Percentiles rank a stretch among this genome's conserved stretches.
Evolutionary conservation across 2,888 invertebrate genomes (phyloP).

Genomic region (Melitaea athalia): DNA sequence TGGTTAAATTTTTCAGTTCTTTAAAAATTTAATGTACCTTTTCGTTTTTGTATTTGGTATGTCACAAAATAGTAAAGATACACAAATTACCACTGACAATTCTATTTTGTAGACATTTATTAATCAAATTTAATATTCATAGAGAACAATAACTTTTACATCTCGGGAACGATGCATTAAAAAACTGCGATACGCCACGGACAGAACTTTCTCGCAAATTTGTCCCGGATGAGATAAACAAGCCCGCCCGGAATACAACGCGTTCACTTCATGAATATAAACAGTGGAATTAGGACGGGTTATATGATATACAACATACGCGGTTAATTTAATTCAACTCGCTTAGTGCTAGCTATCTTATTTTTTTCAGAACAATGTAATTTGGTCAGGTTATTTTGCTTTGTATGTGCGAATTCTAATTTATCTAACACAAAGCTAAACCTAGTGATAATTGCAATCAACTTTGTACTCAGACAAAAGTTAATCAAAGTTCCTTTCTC

Average conservation of each 20-base stretch:
- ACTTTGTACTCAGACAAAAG: not conserved
- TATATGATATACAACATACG: conserved; percentile 70
- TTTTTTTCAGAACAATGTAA: conserved; percentile 22
- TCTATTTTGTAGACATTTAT: not conserved
- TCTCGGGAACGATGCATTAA: conserved; percentile 27
- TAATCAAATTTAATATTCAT: conserved; percentile 6
- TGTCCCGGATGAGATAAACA: conserved; percentile 71
- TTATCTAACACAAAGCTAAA: not conserved
- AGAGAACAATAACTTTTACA: conserved; percentile 14
- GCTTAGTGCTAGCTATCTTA: conserved; percentile 34
- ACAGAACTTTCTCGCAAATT: conserved; percentile 66
- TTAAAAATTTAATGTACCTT: too few species aligned
- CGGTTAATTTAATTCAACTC: conserved; percentile 71
- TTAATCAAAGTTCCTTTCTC: not conserved
- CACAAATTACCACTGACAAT: not conserved
- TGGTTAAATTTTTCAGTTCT: too few species aligned
- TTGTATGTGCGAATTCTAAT: not conserved
- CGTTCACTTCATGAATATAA: conserved; percentile 74
- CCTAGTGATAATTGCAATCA: not conserved
- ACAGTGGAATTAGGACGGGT: conserved; percentile 71
- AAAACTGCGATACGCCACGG: conserved; percentile 44
- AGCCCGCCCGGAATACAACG: conserved; percentile 57
- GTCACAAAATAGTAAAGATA: too few species aligned
- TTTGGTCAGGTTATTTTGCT: conserved; percentile 11
- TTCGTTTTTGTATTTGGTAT: too few species aligned